Evolutionary conservation across 2,113 vertebrate genomes (phyloP), one percentile per base, ranked within the genome.

Genomic region (Edolisoma coerulescens): DNA sequence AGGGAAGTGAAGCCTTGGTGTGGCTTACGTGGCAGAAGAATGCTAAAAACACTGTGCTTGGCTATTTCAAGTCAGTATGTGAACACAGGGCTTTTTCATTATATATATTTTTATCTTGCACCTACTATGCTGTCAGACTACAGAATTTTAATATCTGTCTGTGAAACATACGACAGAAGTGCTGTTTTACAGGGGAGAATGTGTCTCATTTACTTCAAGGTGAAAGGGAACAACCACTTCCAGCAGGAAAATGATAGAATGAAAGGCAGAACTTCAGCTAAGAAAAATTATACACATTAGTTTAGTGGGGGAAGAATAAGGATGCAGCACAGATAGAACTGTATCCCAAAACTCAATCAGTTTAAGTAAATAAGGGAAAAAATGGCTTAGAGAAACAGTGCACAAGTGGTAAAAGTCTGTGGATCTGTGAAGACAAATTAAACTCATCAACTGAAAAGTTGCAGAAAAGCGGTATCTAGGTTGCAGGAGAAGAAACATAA

Each of bases 11-110:
- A 95, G 57, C 18, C 59, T n/a, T 59, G 42, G 26, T 15, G 4
- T 30, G 42, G 82, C n/a, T n/a, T n/a, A n/a, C n/a, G n/a, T n/a
- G n/a, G n/a, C n/a, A 82, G 30, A 82, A 68, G 8, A 92, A 89
- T 50, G 54, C 63, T 80, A 87, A 91, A 93, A 82, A 80, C 79
- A 52, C 17, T 49, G 13, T 47, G 33, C 17, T 63, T 59, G 52
- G 67, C 35, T 56, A 87, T 68, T 95, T 92, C 73, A 73, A 64
- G 33, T 37, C 28, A 74, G 30, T 35, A 83, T 3, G 17, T 87
- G 28, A 64, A 85, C 3, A 7, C 0, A 37, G 13, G 12, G 1
- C 0, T 16, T 17, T 68, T 44, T 59, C 37, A 49, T 41, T 61
- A 65, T 3, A 39, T 19, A 10, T 7, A 54, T 65, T 67, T 87